These are phyloP conservation scores for Panagrolaimus sp. DNA, from an alignment of 1,140 invertebrate species.

Conservation along the genomic window DNA sequence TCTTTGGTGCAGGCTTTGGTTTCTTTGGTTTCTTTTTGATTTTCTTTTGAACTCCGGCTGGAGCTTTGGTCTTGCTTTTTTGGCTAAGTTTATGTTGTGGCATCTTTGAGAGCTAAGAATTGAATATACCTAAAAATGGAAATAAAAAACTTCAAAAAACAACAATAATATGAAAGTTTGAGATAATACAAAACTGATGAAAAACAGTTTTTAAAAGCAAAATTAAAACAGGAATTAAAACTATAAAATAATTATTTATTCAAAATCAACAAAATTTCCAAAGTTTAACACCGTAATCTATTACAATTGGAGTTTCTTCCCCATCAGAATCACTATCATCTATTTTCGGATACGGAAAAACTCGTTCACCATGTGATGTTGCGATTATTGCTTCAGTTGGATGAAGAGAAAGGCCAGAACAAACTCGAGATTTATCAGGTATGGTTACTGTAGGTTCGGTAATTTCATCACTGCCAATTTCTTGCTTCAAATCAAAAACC, in stretches of 20 bases:
- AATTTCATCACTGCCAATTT: not conserved
- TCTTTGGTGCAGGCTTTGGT: not conserved
- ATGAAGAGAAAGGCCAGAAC: not conserved
- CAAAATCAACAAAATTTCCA: constrained; percentile 3
- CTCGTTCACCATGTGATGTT: not conserved
- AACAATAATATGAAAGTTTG: too few relatives aligned
- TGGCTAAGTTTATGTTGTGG: too few relatives aligned
- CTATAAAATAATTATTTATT: constrained; percentile 9
- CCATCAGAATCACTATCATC: not conserved
- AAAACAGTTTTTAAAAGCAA: too few relatives aligned
- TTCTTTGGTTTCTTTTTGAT: too few relatives aligned
- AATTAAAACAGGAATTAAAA: not conserved
- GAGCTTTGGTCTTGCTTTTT: too few relatives aligned
- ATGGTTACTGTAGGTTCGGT: not conserved
- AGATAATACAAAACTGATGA: too few relatives aligned
- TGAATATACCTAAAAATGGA: too few relatives aligned
- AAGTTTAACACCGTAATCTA: constrained; percentile 9
- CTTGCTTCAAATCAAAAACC: not conserved
- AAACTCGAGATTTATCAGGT: not conserved
- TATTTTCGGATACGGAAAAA: not conserved
- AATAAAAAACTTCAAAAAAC: too few relatives aligned
- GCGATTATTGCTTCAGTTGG: not conserved
- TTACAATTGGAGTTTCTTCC: not conserved
- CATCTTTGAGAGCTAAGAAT: too few relatives aligned
- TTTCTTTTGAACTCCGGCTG: too few relatives aligned